Percentiles rank a stretch among this genome's conserved stretches.
These are phyloP conservation scores for Hyppa rectilinea DNA, from an alignment of 2,888 invertebrate species.

Conservation along the genomic window DNA sequence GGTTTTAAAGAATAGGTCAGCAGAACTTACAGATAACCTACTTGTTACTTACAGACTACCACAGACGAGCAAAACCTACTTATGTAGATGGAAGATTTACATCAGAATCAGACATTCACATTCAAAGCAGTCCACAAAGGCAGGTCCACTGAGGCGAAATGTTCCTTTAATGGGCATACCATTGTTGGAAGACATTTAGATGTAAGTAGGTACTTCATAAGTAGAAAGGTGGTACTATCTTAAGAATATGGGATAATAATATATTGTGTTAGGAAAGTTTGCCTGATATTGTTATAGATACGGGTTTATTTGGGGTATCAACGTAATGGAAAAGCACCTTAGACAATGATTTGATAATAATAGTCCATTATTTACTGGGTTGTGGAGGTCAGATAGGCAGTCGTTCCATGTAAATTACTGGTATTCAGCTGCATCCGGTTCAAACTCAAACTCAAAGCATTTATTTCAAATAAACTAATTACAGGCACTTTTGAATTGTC, in stretches of 20 bases:
- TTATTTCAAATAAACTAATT: no score
- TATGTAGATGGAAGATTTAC: constrained; percentile 47
- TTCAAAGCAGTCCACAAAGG: constrained; percentile 32
- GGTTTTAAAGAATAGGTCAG: no score
- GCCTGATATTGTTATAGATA: not conserved
- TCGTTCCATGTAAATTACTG: no score
- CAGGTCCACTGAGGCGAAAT: constrained; percentile 19
- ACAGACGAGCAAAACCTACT: constrained; percentile 15
- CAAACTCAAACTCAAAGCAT: no score
- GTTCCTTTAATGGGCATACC: constrained; percentile 26
- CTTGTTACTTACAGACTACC: constrained; percentile 2
- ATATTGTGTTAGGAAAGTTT: not conserved
- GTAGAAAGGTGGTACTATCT: not conserved
- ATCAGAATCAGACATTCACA: constrained; percentile 46
- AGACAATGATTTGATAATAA: not conserved
- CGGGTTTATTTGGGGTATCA: not conserved
- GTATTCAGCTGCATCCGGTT: no score
- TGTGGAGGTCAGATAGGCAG: no score
- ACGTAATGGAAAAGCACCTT: not conserved
- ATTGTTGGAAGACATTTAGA: constrained; percentile 16
- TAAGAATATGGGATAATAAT: not conserved
- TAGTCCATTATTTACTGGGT: no score
- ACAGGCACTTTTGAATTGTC: no score
- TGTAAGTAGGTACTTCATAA: not conserved
- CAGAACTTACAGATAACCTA: no score